Base-by-base conservation (phyloP, 2,797 vertebrate genomes). In the Platalea minor region DNA sequence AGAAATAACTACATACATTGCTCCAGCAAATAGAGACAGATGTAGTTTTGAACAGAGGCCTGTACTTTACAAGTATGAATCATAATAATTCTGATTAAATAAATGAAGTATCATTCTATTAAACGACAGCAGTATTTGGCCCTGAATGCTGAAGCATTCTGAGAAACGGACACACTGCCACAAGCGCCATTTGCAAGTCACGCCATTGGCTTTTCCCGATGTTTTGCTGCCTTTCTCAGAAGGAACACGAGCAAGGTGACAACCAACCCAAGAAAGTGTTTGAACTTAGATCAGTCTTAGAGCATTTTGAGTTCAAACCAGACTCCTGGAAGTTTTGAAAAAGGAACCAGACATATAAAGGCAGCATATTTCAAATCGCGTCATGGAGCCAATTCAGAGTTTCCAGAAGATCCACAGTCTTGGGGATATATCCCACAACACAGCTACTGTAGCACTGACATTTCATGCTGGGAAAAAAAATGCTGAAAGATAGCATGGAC, bases 151-250 rank as follows among this genome's bases (percentile, higher is more conserved):
- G 45, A 86, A 26, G 17, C 57, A 7, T 4, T 86, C n/a, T 2
- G 29, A 61, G 31, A 60, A 45, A 48, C 26, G 13, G 17, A 68
- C 13, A 23, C 20, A 9, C 10, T 11, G 39, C 41, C 41, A 93
- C 20, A 72, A 92, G 53, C 1, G 1, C 19, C 1, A 0, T 50
- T 43, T 57, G 14, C 24, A 64, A 73, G 60, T 33, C 43, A 76
- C 0, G 0, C 28, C 20, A 17, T 2, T 1, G 3, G 19, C 53
- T 63, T 41, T 60, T 33, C 31, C 41, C 0, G 0, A 16, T 18
- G 21, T 20, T 86, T 90, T 63, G 15, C 39, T 56, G n/a, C 46
- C 59, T 77, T 57, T 57, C 41, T 64, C 29, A 24, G 20, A 33
- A 10, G 17, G 18, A 75, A 69, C 33, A 48, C 0, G 3, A 86